Conservation (phyloP, 2,888 invertebrate genomes). For the Orchestes rusci region DNA sequence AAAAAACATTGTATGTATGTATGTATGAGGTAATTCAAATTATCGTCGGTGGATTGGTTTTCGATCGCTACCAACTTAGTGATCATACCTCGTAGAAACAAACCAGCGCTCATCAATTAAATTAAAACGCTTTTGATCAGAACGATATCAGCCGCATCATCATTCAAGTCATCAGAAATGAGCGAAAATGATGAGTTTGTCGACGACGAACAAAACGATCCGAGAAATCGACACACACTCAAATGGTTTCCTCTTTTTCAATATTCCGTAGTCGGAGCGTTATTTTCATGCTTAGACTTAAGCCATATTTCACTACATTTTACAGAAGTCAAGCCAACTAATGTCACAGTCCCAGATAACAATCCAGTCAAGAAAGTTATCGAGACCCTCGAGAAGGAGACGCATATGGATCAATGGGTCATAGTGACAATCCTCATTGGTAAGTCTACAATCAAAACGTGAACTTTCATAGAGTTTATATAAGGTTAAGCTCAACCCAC, state of each 20-base stretch:
- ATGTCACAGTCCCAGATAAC: slow-evolving; percentile 10
- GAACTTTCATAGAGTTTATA: neutral
- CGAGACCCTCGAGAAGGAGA: slow-evolving; percentile 45
- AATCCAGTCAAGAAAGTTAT: slow-evolving; percentile 18
- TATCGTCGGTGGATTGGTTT: no score
- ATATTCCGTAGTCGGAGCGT: slow-evolving; percentile 27
- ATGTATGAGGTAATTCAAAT: no score
- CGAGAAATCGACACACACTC: slow-evolving; percentile 16
- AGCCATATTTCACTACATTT: slow-evolving; percentile 19
- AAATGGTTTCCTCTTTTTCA: slow-evolving; percentile 30
- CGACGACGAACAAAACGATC: slow-evolving; percentile 5
- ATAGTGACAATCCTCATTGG: slow-evolving; percentile 79
- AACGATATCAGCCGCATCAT: no score
- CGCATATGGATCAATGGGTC: slow-evolving; percentile 79
- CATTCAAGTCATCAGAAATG: no score
- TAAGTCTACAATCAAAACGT: slow-evolving; percentile 43
- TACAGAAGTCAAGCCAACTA: slow-evolving; percentile 25
- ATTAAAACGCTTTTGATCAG: no score
- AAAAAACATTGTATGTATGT: no score
- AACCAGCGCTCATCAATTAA: no score
- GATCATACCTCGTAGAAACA: no score
- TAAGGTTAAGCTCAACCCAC: neutral
- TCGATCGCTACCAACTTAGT: no score
- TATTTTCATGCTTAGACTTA: slow-evolving; percentile 28
- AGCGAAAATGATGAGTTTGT: no score